Evolutionary conservation across 2,888 invertebrate species (phyloP).

Genomic region (Himalopsyche kuldschensis): DNA sequence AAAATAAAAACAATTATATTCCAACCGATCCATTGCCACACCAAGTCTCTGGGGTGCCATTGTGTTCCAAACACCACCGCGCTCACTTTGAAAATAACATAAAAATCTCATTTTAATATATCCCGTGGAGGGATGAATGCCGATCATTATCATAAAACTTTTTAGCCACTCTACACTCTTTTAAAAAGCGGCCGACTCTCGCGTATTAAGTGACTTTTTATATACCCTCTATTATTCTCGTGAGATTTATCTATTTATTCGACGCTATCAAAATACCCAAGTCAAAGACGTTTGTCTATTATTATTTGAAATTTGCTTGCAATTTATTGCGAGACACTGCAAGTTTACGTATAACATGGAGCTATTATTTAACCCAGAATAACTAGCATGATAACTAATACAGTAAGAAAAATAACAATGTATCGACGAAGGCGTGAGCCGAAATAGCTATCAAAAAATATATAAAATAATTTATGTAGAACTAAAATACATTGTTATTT

Average conservation of each 20-base stretch:
- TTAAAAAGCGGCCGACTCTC: background rate
- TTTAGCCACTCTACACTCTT: background rate
- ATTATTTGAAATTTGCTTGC: background rate
- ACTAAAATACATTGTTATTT: too few relatives aligned
- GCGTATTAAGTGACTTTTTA: background rate
- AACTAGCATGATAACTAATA: too few relatives aligned
- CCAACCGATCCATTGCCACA: background rate
- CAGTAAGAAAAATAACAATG: too few relatives aligned
- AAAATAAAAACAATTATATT: background rate
- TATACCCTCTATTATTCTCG: background rate
- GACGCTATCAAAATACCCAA: background rate
- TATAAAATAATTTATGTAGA: too few relatives aligned
- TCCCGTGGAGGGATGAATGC: background rate
- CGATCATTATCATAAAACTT: background rate
- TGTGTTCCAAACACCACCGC: background rate
- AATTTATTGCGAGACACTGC: background rate
- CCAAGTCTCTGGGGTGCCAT: background rate
- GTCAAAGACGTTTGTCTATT: background rate
- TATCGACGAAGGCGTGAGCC: too few relatives aligned
- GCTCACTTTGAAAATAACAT: background rate
- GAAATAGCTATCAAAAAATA: too few relatives aligned
- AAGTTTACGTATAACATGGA: too few relatives aligned
- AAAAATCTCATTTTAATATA: background rate
- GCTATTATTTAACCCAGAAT: too few relatives aligned
- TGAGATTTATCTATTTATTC: background rate